Evolutionary conservation across 1,140 invertebrate species (phyloP).

Genomic region (Papilio helenus): DNA sequence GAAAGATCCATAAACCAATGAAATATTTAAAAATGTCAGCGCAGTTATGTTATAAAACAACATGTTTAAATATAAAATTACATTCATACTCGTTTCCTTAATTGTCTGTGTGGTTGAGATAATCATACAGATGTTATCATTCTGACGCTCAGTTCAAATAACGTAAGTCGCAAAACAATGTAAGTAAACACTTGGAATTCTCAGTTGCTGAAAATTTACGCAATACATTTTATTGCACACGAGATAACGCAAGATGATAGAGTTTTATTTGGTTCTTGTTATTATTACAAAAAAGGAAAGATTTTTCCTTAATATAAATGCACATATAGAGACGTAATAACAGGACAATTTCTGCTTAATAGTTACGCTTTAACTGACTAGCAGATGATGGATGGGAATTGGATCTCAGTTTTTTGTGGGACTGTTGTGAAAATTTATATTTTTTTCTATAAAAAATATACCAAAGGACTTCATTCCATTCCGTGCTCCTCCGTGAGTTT

Average conservation of each 20-base stretch:
- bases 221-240: slow-evolving; percentile 3
- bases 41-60: neutral
- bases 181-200: neutral
- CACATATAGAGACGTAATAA: no score
- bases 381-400: no score
- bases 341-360: no score
- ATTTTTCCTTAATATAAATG: no score
- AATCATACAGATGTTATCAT: neutral
- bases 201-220: neutral
- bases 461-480: no score
- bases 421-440: no score
- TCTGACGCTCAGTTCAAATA: neutral
- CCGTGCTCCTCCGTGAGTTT: neutral
- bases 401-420: no score
- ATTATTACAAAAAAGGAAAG: neutral
- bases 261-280: neutral
- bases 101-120: neutral
- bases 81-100: neutral
- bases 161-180: neutral
- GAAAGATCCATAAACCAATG: no score
- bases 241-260: neutral
- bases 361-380: no score
- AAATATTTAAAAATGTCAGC: neutral
- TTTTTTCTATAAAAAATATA: no score
- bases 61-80: neutral